A percentile compares a stretch with the other conserved stretches of the same genome.
These are phyloP conservation scores for Embiotoca jacksoni DNA, from an alignment of 2,113 vertebrate species.

Conservation along the genomic window DNA sequence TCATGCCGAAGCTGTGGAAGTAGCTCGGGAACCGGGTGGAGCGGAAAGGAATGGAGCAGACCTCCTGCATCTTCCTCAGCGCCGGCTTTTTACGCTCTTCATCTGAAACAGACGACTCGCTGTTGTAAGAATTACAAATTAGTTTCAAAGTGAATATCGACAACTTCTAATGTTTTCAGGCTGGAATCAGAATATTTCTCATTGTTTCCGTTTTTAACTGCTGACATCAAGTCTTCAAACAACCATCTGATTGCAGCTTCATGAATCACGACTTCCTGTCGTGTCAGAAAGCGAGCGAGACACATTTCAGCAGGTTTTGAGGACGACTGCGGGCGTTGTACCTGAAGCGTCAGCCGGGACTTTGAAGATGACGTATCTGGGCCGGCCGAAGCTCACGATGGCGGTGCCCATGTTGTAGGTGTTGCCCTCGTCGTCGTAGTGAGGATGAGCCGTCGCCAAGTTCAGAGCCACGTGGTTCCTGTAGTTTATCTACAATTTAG, in stretches of 20 bases:
- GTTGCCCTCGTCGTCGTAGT: slow-evolving; percentile 92
- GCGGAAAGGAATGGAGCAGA: slow-evolving; percentile 88
- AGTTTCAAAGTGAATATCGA: too few relatives aligned
- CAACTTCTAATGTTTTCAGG: too few relatives aligned
- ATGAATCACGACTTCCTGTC: too few relatives aligned
- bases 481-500: slow-evolving; percentile 88
- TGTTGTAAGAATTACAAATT: neutral
- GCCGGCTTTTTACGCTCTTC: slow-evolving; percentile 64
- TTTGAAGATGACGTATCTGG: slow-evolving; percentile 92
- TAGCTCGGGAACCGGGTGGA: slow-evolving; percentile 91
- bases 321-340: slow-evolving; percentile 46
- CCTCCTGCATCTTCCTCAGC: slow-evolving; percentile 83
- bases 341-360: slow-evolving; percentile 87
- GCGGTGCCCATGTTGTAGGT: slow-evolving; percentile 94
- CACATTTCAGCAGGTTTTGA: too few relatives aligned
- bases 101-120: slow-evolving; percentile 55
- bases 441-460: slow-evolving; percentile 92
- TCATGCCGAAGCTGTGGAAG: slow-evolving; percentile 96
- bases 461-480: slow-evolving; percentile 90
- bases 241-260: too few relatives aligned
- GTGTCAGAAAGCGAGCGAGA: too few relatives aligned
- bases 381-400: slow-evolving; percentile 88
- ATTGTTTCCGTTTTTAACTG: too few relatives aligned
- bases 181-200: too few relatives aligned
- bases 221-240: too few relatives aligned